A percentile compares a stretch with the other conserved stretches of the same genome.
These are phyloP conservation scores for Ormyrus thymus DNA, from an alignment of 2,888 invertebrate species.

Conservation along the genomic window DNA sequence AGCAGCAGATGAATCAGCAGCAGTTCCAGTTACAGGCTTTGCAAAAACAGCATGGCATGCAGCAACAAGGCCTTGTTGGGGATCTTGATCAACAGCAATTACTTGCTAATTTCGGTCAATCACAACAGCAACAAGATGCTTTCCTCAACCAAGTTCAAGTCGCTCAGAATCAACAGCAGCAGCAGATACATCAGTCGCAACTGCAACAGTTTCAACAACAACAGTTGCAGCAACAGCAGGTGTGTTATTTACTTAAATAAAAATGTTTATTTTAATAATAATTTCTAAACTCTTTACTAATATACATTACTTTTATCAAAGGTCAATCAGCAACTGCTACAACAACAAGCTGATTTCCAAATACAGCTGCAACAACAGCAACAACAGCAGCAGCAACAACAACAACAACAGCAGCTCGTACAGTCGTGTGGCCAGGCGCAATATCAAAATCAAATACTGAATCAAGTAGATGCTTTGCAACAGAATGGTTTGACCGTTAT, in stretches of 20 bases:
- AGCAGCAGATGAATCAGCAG: constrained; percentile 61
- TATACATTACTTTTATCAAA: constrained; percentile 29
- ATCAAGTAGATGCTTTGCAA: constrained; percentile 72
- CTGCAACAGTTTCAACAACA: constrained; percentile 65
- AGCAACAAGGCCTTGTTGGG: constrained; percentile 61
- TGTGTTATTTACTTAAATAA: constrained; percentile 1
- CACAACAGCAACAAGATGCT: constrained; percentile 44
- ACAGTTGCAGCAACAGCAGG: constrained; percentile 64
- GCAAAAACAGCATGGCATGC: constrained; percentile 63
- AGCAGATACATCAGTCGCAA: constrained; percentile 65
- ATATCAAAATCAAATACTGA: constrained; percentile 70
- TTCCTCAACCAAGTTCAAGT: constrained; percentile 65
- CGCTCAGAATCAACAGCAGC: constrained; percentile 67
- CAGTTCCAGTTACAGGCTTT: constrained; percentile 68
- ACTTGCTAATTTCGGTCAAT: constrained; percentile 48
- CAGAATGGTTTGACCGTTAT: constrained; percentile 64
- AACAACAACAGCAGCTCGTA: constrained; percentile 68
- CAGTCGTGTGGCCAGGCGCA: constrained; percentile 71
- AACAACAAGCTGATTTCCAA: constrained; percentile 64
- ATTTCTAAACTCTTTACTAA: neutral
- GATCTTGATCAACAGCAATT: constrained; percentile 55
- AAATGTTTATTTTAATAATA: too few relatives aligned
- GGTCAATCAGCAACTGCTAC: constrained; percentile 65
- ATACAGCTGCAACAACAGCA: constrained; percentile 74
- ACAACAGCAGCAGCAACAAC: constrained; percentile 69